Percentiles rank a stretch among this genome's conserved stretches.
These are phyloP conservation scores for Micromesistius poutassou DNA, from an alignment of 2,797 vertebrate genomes.

Conservation along the genomic window DNA sequence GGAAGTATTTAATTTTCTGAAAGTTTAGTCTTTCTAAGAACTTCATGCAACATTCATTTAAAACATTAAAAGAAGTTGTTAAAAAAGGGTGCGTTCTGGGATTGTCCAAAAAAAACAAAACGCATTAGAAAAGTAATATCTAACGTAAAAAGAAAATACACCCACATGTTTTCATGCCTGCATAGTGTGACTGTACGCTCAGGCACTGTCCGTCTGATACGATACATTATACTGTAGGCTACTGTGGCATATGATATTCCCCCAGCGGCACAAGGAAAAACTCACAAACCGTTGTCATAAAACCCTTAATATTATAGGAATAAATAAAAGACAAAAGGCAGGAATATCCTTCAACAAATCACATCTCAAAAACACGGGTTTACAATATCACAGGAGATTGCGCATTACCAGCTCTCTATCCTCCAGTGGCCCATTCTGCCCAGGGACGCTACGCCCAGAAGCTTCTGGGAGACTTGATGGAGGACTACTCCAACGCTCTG, in stretches of 20 bases:
- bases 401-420: not conserved
- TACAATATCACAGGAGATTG: not conserved
- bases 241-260: not conserved
- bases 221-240: not conserved
- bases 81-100: not conserved
- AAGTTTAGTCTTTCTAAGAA: not conserved
- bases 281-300: not conserved
- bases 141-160: too few relatives aligned
- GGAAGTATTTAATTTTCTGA: not conserved
- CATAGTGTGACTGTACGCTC: not conserved
- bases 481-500: constrained; percentile 89
- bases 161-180: not conserved
- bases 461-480: constrained; percentile 88
- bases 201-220: not conserved
- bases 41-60: too few relatives aligned
- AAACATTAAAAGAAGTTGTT: not conserved
- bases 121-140: not conserved
- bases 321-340: not conserved
- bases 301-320: not conserved
- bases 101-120: not conserved
- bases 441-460: constrained; percentile 90
- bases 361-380: not conserved
- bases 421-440: constrained; percentile 77
- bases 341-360: not conserved
- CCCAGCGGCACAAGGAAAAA: not conserved